Percentiles rank a stretch among this genome's conserved stretches.
Evolutionary conservation across 2,888 invertebrate species (phyloP).

Genomic region (Parthenolecanium corni): DNA sequence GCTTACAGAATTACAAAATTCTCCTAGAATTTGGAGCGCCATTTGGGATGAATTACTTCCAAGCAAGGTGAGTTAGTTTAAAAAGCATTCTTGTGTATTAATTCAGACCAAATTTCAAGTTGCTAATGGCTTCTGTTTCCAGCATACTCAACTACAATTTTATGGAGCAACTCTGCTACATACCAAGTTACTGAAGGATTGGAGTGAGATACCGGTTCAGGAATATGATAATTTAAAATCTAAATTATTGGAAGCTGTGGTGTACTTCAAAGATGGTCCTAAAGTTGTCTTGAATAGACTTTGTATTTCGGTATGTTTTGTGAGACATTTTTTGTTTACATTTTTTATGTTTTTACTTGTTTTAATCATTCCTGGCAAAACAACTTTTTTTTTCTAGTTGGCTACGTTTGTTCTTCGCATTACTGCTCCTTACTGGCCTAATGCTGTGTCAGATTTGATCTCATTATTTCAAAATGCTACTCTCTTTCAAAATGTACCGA

Average conservation of each 20-base stretch:
- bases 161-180: constrained; percentile 86
- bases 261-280: constrained; percentile 65
- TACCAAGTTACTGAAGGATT: constrained; percentile 73
- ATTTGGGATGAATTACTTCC: constrained; percentile 78
- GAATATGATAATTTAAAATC: constrained; percentile 65
- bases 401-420: constrained; percentile 70
- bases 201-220: constrained; percentile 70
- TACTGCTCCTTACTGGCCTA: constrained; percentile 46
- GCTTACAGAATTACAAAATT: constrained; percentile 67
- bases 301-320: constrained; percentile 66
- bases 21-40: constrained; percentile 83
- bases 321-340: not conserved
- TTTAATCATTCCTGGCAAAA: not conserved
- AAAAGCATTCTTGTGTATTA: too few species aligned
- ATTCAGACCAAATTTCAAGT: not conserved
- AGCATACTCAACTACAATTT: constrained; percentile 83
- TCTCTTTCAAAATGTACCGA: constrained; percentile 40
- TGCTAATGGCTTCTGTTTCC: constrained; percentile 35
- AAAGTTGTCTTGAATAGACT: constrained; percentile 75
- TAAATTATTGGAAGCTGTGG: constrained; percentile 62
- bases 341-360: not conserved
- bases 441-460: constrained; percentile 64
- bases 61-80: constrained; percentile 59
- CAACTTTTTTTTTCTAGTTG: constrained; percentile 47
- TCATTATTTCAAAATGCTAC: constrained; percentile 44